Conservation (phyloP, 2,797 vertebrate genomes). For the Sebastolobus altivelis region DNA sequence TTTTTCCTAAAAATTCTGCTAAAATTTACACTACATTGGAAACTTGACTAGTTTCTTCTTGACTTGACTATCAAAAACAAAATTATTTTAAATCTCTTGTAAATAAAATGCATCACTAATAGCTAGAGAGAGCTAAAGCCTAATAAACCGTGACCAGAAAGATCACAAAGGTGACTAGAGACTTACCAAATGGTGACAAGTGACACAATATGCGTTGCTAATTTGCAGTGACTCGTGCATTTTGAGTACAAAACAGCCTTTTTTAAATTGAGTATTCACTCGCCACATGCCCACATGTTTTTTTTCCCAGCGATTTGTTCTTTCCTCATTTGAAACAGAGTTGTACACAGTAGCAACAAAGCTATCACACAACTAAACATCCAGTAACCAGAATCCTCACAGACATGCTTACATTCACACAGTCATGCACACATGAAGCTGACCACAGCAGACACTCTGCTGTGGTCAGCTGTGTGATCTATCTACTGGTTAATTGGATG, state of each 20-base stretch:
- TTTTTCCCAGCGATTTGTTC: background rate
- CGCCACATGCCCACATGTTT: background rate
- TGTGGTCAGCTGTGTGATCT: conserved; percentile 61
- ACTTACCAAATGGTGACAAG: background rate
- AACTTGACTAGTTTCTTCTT: background rate
- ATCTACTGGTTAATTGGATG: conserved; percentile 73
- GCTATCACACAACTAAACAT: background rate
- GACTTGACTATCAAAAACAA: background rate
- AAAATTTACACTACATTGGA: background rate
- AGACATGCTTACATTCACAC: background rate
- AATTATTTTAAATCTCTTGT: background rate
- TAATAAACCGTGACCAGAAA: background rate
- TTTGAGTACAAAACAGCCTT: background rate
- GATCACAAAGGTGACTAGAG: background rate
- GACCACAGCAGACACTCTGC: conserved; percentile 19
- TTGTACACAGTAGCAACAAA: background rate
- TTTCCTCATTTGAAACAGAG: background rate
- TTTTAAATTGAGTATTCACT: background rate
- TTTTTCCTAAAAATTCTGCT: background rate
- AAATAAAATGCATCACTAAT: background rate
- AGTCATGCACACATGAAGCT: conserved; percentile 11
- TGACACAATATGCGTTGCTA: background rate
- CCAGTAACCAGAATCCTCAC: background rate
- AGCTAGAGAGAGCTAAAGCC: background rate
- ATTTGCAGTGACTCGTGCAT: background rate